phyloP scores from a whole-genome alignment of 2,797 vertebrate species.

The Coluber constrictor region DNA sequence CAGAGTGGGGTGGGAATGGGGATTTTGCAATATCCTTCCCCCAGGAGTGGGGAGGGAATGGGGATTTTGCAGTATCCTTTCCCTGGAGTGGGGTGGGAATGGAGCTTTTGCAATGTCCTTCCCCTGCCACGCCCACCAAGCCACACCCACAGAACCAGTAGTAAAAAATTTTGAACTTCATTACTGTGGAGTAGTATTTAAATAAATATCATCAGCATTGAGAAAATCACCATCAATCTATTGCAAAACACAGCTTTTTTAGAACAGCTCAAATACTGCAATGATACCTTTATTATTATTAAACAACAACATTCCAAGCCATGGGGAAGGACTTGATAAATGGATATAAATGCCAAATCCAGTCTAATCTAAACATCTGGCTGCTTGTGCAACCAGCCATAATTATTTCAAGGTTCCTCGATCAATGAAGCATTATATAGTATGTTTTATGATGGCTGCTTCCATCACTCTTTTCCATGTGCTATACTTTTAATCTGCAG shows the following conservation, averaged over 20 bases:
- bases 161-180: too few species aligned
- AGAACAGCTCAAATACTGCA: background rate
- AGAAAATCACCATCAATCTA: background rate
- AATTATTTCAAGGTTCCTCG: background rate
- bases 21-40: too few species aligned
- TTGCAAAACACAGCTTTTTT: background rate
- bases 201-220: background rate
- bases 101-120: too few species aligned
- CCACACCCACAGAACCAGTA: too few species aligned
- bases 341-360: background rate
- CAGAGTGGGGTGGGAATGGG: too few species aligned
- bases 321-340: background rate
- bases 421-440: background rate
- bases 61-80: too few species aligned
- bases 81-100: too few species aligned
- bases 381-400: background rate
- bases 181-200: background rate
- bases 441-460: background rate
- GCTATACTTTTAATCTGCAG: background rate
- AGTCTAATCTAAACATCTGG: background rate
- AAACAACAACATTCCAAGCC: background rate
- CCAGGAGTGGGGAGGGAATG: too few species aligned
- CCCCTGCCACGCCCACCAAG: too few species aligned
- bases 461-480: background rate
- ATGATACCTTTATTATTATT: background rate